Evolutionary conservation across 2,888 invertebrate genomes (phyloP).

Genomic region (Tridacna crocea): DNA sequence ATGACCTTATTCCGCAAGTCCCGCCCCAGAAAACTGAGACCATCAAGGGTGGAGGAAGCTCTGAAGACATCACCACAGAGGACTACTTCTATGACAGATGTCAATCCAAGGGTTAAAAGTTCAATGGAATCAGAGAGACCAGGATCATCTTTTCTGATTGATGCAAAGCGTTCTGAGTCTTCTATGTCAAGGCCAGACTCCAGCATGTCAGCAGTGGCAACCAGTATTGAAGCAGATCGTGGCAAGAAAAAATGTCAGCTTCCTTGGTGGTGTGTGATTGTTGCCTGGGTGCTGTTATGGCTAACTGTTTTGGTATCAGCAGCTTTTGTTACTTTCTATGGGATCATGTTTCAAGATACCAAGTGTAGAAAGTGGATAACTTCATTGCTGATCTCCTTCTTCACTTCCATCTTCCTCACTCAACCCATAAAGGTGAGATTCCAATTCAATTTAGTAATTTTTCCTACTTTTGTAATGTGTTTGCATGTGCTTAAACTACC

Average conservation of each 20-base stretch:
- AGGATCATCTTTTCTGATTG: conserved; percentile 62
- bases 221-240: conserved; percentile 21
- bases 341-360: conserved; percentile 85
- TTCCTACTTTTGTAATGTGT: too few species aligned
- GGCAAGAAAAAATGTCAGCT: conserved; percentile 76
- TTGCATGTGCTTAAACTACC: too few species aligned
- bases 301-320: conserved; percentile 81
- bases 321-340: conserved; percentile 85
- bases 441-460: too few species aligned
- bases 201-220: conserved; percentile 45
- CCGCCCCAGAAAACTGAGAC: conserved; percentile 80
- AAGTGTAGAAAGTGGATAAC: conserved; percentile 85
- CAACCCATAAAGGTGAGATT: conserved; percentile 85
- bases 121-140: conserved; percentile 44
- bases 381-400: conserved; percentile 85
- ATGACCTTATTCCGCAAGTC: conserved; percentile 85
- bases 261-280: conserved; percentile 82
- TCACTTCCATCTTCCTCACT: conserved; percentile 85
- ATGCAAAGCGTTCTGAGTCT: conserved; percentile 59
- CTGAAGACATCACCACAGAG: conserved; percentile 65
- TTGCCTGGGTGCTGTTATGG: conserved; percentile 85
- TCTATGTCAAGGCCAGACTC: conserved; percentile 65
- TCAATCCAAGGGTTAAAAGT: conserved; percentile 65
- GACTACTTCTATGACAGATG: conserved; percentile 67
- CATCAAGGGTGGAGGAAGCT: conserved; percentile 80